Percentiles rank a stretch among this genome's conserved stretches.
These are phyloP conservation scores for Addax nasomaculatus DNA, from an alignment of 2,113 vertebrate species.

Conservation along the genomic window DNA sequence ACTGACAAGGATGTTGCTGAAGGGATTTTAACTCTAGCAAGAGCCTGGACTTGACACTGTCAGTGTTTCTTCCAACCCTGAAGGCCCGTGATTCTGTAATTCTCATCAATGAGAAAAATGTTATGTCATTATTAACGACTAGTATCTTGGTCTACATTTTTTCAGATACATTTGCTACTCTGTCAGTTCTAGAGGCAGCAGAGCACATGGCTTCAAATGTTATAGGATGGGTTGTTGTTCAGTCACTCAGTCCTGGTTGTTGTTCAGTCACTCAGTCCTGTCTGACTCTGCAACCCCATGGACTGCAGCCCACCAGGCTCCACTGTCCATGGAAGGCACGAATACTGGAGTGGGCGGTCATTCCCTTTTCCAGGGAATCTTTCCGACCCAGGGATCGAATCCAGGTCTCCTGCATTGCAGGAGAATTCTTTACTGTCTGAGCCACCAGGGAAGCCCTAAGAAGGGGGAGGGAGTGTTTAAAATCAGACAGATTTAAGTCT, in stretches of 20 bases:
- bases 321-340: neutral
- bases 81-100: neutral
- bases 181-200: neutral
- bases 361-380: neutral
- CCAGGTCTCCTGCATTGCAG: neutral
- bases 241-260: neutral
- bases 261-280: neutral
- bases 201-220: neutral
- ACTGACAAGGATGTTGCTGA: neutral
- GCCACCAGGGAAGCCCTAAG: neutral
- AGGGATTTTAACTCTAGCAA: neutral
- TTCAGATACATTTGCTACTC: neutral
- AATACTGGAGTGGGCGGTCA: neutral
- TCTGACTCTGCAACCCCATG: neutral
- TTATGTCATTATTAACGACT: neutral
- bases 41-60: neutral
- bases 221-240: neutral
- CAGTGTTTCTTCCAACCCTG: neutral
- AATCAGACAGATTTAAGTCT: neutral
- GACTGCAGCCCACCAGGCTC: neutral
- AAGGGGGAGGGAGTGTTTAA: neutral
- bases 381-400: neutral
- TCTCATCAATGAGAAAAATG: neutral
- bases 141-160: neutral
- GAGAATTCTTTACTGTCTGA: neutral